Evolutionary conservation across 2,797 vertebrate species (phyloP).

Genomic region (Eremophila alpestris): DNA sequence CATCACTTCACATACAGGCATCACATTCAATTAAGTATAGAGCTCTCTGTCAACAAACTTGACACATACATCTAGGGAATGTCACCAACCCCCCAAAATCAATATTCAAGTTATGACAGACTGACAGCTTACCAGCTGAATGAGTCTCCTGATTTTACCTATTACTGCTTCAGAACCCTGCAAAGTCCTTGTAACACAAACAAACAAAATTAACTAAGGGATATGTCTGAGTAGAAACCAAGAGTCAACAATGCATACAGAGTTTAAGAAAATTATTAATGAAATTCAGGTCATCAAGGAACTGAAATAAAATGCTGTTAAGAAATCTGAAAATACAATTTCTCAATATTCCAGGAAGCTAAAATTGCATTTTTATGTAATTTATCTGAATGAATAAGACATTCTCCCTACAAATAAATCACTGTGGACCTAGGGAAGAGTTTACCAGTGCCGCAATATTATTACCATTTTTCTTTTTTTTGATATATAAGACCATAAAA

Average conservation of each 20-base stretch:
- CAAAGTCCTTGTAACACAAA: conserved; percentile 44
- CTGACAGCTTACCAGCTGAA: conserved; percentile 66
- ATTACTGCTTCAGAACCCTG: conserved; percentile 40
- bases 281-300: conserved; percentile 38
- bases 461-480: neutral
- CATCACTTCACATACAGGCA: conserved; percentile 57
- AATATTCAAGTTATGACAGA: conserved; percentile 74
- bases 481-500: neutral
- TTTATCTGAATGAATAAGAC: neutral
- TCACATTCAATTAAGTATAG: conserved; percentile 74
- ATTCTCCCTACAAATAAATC: neutral
- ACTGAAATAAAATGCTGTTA: neutral
- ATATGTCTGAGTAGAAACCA: conserved; percentile 27
- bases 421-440: neutral
- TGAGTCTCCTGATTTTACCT: conserved; percentile 65
- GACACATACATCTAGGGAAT: conserved; percentile 69
- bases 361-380: neutral
- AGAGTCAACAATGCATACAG: neutral
- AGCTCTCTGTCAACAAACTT: conserved; percentile 71
- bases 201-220: conserved; percentile 65
- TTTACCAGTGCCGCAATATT: neutral
- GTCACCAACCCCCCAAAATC: conserved; percentile 63
- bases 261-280: conserved; percentile 4
- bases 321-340: neutral
- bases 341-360: neutral